Percentiles rank a stretch among this genome's conserved stretches.
Evolutionary conservation across 1,140 invertebrate species (phyloP).

Genomic region (Ips typographus): DNA sequence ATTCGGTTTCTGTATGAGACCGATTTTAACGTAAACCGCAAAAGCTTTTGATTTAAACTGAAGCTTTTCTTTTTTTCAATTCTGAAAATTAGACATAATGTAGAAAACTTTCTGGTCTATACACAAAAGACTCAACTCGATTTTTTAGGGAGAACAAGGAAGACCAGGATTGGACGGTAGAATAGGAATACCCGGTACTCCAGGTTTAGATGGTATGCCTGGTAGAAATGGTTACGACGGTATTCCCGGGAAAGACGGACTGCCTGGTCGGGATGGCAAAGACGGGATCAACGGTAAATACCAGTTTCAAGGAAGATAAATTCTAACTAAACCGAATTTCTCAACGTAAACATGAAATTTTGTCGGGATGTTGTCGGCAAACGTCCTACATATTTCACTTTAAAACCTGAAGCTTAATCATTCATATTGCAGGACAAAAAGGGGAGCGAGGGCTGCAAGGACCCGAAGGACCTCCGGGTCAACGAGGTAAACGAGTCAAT

Average conservation of each 20-base stretch:
- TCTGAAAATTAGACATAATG: background rate
- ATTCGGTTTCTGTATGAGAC: too few relatives aligned
- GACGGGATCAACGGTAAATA: slow-evolving; percentile 69
- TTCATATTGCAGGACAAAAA: slow-evolving; percentile 38
- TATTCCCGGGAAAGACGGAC: slow-evolving; percentile 66
- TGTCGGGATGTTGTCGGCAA: background rate
- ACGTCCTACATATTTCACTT: too few relatives aligned
- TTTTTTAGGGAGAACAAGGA: slow-evolving; percentile 55
- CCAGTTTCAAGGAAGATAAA: background rate
- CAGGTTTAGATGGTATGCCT: slow-evolving; percentile 80
- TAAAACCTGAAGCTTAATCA: background rate
- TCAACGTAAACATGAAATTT: background rate
- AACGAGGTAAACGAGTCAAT: slow-evolving; percentile 45
- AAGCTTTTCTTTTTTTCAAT: background rate
- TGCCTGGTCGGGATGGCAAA: slow-evolving; percentile 70
- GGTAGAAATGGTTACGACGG: slow-evolving; percentile 77
- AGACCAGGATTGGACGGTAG: slow-evolving; percentile 77
- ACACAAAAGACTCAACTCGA: too few relatives aligned
- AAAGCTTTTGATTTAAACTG: background rate
- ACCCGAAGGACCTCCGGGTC: slow-evolving; percentile 61
- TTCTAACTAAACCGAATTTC: background rate
- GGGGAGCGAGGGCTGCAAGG: slow-evolving; percentile 58
- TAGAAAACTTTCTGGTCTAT: background rate
- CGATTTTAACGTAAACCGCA: too few relatives aligned
- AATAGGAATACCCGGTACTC: slow-evolving; percentile 83